Percentiles rank a stretch among this genome's conserved stretches.
These are phyloP conservation scores for Anser cygnoides DNA, from an alignment of 2,113 vertebrate genomes.

Conservation along the genomic window DNA sequence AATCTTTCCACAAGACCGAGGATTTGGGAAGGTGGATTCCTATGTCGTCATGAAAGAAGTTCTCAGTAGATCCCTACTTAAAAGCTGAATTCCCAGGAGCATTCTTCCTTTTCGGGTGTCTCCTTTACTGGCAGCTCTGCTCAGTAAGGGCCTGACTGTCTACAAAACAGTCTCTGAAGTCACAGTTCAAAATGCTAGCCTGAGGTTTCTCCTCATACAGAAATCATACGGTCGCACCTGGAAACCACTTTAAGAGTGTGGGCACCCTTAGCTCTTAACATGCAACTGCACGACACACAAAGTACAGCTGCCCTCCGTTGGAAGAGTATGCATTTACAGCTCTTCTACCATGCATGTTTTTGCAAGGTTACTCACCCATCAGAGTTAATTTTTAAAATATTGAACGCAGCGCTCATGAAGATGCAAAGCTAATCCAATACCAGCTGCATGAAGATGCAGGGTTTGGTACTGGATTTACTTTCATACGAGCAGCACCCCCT, in stretches of 20 bases:
- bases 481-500: background rate
- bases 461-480: background rate
- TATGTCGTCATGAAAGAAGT: background rate
- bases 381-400: background rate
- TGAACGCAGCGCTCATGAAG: fast-evolving
- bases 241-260: background rate
- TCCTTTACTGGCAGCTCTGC: background rate
- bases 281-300: fast-evolving
- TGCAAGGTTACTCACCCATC: background rate
- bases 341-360: fast-evolving
- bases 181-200: background rate
- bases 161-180: background rate
- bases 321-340: fast-evolving
- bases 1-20: background rate
- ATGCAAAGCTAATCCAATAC: background rate
- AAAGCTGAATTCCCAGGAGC: background rate
- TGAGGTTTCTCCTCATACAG: background rate
- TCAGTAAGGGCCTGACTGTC: background rate
- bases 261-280: background rate
- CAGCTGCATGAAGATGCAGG: background rate
- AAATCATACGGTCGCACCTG: background rate
- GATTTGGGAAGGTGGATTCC: background rate
- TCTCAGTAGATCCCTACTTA: background rate
- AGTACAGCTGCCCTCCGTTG: background rate
- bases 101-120: background rate